Percentiles rank a stretch among this genome's conserved stretches.
Conservation (phyloP, 2,797 vertebrate species). For the Sebastes umbrosus region DNA sequence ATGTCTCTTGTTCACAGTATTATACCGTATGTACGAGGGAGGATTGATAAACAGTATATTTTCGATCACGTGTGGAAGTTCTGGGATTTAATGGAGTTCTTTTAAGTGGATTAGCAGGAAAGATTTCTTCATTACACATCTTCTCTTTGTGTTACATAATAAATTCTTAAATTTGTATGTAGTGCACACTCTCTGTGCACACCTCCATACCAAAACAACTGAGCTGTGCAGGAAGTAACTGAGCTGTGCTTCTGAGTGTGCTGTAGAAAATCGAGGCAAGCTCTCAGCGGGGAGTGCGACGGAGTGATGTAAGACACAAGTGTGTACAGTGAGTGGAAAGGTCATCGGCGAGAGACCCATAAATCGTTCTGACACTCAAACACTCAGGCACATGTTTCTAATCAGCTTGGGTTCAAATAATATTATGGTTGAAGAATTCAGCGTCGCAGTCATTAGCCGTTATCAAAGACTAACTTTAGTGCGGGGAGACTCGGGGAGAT, state of each 20-base stretch:
- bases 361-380: constrained; percentile 68
- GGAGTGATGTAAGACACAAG: constrained; percentile 34
- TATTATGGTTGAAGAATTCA: constrained; percentile 68
- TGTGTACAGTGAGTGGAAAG: constrained; percentile 47
- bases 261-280: constrained; percentile 15
- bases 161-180: neutral
- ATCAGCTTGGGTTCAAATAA: constrained; percentile 70
- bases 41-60: neutral
- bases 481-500: constrained; percentile 13
- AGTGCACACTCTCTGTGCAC: neutral
- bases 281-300: constrained; percentile 29
- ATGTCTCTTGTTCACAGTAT: neutral
- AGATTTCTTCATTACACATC: constrained; percentile 3
- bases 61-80: neutral
- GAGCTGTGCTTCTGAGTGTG: constrained; percentile 14
- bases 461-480: constrained; percentile 64
- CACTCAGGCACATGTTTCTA: constrained; percentile 70
- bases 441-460: constrained; percentile 59
- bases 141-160: neutral
- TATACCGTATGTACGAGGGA: neutral
- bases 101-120: constrained; percentile 9
- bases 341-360: constrained; percentile 61
- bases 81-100: neutral
- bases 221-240: constrained; percentile 15
- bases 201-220: neutral